A percentile compares a stretch with the other conserved stretches of the same genome.
Evolutionary conservation across 2,797 vertebrate species (phyloP).

Genomic region (Coluber constrictor): DNA sequence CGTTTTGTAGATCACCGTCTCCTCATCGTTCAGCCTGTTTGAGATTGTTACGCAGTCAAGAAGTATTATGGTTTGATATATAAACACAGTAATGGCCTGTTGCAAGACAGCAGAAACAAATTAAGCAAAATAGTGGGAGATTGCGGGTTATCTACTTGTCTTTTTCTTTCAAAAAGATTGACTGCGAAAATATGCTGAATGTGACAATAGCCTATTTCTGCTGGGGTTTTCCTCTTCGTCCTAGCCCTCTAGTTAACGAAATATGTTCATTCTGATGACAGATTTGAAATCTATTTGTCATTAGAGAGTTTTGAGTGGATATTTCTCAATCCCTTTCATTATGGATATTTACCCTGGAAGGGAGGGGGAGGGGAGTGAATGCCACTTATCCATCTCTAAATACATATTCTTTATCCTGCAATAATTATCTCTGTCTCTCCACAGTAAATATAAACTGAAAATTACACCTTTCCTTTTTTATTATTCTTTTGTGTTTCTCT

Average conservation of each 20-base stretch:
- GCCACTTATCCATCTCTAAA: background rate
- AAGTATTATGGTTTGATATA: constrained; percentile 43
- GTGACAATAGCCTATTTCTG: constrained; percentile 39
- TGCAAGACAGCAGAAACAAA: constrained; percentile 59
- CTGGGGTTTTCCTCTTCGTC: background rate
- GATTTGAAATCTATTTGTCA: constrained; percentile 39
- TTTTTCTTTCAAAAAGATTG: constrained; percentile 41
- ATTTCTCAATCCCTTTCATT: constrained; percentile 8
- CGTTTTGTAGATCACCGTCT: constrained; percentile 12
- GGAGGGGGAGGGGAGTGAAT: background rate
- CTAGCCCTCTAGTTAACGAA: constrained; percentile 31
- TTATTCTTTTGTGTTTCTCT: background rate
- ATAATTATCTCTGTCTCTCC: background rate
- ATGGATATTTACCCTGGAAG: background rate
- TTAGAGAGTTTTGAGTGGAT: constrained; percentile 13
- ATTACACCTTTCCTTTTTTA: background rate
- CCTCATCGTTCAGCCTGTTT: constrained; percentile 33
- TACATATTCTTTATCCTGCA: background rate
- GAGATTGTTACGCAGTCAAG: constrained; percentile 40
- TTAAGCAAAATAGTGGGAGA: constrained; percentile 55
- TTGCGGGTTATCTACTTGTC: constrained; percentile 51
- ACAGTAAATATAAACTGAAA: background rate
- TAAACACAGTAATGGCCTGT: constrained; percentile 45
- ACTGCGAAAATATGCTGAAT: constrained; percentile 37
- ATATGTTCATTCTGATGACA: constrained; percentile 22